Conservation (phyloP, 2,888 invertebrate species). For the Apodemia hepburni region DNA sequence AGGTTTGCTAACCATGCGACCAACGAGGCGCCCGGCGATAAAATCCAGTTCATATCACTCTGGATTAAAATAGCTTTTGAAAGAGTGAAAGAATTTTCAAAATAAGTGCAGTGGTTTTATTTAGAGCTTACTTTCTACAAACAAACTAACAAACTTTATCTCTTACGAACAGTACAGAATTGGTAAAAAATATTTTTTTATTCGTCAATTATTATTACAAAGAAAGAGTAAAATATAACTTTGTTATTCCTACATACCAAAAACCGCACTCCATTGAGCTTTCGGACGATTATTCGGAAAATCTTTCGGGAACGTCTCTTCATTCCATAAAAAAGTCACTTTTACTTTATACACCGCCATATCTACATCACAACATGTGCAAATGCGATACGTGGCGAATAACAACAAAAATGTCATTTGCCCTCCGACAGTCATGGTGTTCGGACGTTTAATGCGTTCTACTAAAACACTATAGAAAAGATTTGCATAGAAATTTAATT, state of each 20-base stretch:
- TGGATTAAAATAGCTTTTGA: too few species aligned
- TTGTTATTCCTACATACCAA: conserved; percentile 84
- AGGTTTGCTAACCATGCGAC: too few species aligned
- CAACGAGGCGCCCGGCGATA: too few species aligned
- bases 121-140: too few species aligned
- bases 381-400: conserved; percentile 39
- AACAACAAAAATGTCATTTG: conserved; percentile 65
- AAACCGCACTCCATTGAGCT: conserved; percentile 94
- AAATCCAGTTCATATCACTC: too few species aligned
- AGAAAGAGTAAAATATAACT: too few species aligned
- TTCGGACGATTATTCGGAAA: conserved; percentile 94
- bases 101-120: too few species aligned
- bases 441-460: conserved; percentile 37
- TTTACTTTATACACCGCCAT: conserved; percentile 93
- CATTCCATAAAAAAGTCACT: conserved; percentile 92
- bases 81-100: too few species aligned
- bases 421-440: conserved; percentile 44
- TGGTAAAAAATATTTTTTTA: too few species aligned
- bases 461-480: conserved; percentile 18
- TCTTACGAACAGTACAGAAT: too few species aligned
- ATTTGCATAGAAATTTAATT: conserved; percentile 31
- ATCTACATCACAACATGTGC: conserved; percentile 83
- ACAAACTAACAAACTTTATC: too few species aligned
- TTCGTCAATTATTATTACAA: too few species aligned
- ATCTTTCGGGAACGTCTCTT: conserved; percentile 93